Base-by-base conservation (phyloP, 2,797 vertebrate genomes). In the Danio kyathit region DNA sequence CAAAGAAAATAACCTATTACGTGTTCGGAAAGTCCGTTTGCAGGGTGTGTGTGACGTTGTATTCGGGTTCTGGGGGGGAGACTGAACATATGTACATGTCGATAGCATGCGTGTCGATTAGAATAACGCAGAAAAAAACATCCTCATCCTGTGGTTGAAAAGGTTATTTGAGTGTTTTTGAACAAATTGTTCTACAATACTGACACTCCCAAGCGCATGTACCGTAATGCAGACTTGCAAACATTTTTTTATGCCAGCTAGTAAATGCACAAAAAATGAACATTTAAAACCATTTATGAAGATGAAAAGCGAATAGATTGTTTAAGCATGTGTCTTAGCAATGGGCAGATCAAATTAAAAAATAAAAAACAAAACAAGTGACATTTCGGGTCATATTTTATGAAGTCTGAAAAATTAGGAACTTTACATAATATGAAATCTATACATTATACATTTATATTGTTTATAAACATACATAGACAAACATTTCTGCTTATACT, bases 21-120 rank as follows among this genome's bases (percentile, higher is more conserved):
- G 86, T 72, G 17, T 87, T 70, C 71, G 86, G 86, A 85, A 85
- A 87, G 79, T 87, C 81, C 83, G 78, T 83, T 83, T 79, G 64
- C 72, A 52, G 65, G 80, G 29, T 29, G 29, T 29, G 29, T 29
- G 44, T 87, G 83, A 82, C 73, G 76, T 83, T 60, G 52, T 43
- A 79, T 29, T 73, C 65, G 49, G 49, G 65, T 67, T 72, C 60
- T 79, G 65, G 52, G 74, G 74, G 66, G 57, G 59, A 7, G 46
- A 59, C 17, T 51, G 19, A 75, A 43, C 70, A 13, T 80, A 65
- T 79, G 59, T 69, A 83, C 59, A 43, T 74, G 71, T 76, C 76
- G 5, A 79, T 65, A 17, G n/a, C 40, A 85, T 79, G 56, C 80
- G 61, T 59, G 79, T 73, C 49, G 16, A 83, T 85, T 79, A 65